Evolutionary conservation across 2,888 invertebrate genomes (phyloP), one percentile per base, ranked within the genome.

Genomic region (Alcis repandata): DNA sequence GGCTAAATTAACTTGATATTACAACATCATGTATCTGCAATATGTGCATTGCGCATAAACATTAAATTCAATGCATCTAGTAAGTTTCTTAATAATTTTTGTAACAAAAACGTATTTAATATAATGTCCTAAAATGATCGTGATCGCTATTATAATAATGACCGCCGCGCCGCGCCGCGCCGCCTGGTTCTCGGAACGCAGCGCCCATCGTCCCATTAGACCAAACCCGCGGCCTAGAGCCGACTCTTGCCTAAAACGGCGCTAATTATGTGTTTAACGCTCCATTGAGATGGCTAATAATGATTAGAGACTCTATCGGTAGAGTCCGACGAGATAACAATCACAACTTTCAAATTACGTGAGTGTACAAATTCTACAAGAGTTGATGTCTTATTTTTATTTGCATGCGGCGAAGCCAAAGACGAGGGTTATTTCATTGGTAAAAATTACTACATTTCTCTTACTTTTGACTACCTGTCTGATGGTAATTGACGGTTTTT

Each of bases 211-310:
- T 13, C 45, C 46, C 38, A 61, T 61, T 22, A 61, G 22, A 36
- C 15, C 52, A n/a, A 40, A 32, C 2, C 53, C 9, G 40, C 22
- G n/a, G 48, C 61, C 61, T 46, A 54, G 61, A 61, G 53, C 46
- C 10, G 36, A 10, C 10, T 22, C 60, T 41, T 2, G 36, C 45
- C 27, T 20, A 22, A 53, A 46, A 17, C 32, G 67, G 22, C 52
- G 56, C 63, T 68, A 61, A 70, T 70, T 63, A 64, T 49, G 54
- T 63, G 60, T 57, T 65, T 54, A 61, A 22, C 41, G 41, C 13
- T 46, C 48, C 19, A 51, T 57, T 36, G 20, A 15, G 17, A 15
- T 40, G 19, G 32, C 40, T 43, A 36, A 53, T 45, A 51, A 46
- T 43, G 15, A 13, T 20, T 43, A 43, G 19, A 20, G 10, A 43